Evolutionary conservation across 2,797 vertebrate genomes (phyloP), one percentile per base, ranked within the genome.

Genomic region (Propithecus perrieri): DNA sequence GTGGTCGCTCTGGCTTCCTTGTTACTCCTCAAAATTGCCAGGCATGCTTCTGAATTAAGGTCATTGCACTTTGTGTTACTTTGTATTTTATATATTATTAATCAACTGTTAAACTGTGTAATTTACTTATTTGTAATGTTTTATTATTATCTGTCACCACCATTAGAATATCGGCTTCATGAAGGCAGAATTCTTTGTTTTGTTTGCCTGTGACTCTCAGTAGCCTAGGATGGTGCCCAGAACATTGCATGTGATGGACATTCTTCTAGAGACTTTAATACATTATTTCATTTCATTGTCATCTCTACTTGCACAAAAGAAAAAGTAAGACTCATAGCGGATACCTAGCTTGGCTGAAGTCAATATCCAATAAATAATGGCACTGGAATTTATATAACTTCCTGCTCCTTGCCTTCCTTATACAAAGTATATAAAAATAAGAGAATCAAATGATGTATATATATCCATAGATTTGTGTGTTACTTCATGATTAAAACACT

Each of bases 71-170:
- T 85, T 69, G 5, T 22, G 43, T 78, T 86, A 43, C 24, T 43
- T 93, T 76, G 5, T 35, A 43, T 59, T 86, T 95, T 85, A 76
- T 48, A 50, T 84, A 41, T 71, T 55, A 87, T 10, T 33, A 83
- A 46, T 75, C 43, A 83, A 50, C 10, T 57, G 30, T 53, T 92
- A 61, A 75, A 35, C 48, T 67, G 0, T 78, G 35, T 75, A 75
- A 86, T 63, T 97, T 95, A 83, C 30, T 94, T 78, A 48, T 78
- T 61, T 91, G 20, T 89, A 80, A 55, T 65, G 1, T 84, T 84
- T 57, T 72, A 55, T 84, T 76, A 65, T 65, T 4, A 43, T 57
- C 8, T 30, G 18, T 5, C 1, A 93, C 1, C 8, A 22, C 35
- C 43, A 48, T 46, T 78, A 63, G 9, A 85, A 72, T 78, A 76